Evolutionary conservation across 2,888 invertebrate genomes (phyloP).

Genomic region (Maniola hyperantus): DNA sequence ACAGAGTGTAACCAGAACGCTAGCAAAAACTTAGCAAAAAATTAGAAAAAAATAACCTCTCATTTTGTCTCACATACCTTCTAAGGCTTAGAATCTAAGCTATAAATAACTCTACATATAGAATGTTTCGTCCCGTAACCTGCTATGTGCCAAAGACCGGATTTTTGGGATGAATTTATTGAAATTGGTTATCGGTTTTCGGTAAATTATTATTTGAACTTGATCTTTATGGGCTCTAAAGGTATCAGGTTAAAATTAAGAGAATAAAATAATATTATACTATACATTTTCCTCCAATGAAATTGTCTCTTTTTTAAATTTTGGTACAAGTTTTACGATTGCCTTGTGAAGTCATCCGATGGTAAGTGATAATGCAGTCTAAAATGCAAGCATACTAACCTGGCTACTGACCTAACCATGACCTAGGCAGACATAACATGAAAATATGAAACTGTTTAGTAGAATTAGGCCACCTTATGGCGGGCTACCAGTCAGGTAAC

Average conservation of each 20-base stretch:
- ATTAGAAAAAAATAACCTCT: no score
- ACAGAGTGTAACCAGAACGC: no score
- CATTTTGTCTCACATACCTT: neutral
- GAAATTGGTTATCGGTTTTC: conserved; percentile 38
- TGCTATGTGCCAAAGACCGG: conserved; percentile 33
- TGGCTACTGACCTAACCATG: no score
- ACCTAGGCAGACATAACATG: no score
- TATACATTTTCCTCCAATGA: neutral
- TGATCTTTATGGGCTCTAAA: conserved; percentile 31
- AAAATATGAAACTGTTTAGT: no score
- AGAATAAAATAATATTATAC: conserved; percentile 19
- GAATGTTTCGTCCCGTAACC: conserved; percentile 23
- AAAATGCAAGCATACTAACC: no score
- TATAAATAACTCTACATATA: conserved; percentile 15
- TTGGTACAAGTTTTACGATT: neutral
- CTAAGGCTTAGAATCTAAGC: no score
- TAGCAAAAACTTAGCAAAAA: no score
- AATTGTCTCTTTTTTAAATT: neutral
- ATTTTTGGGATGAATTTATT: conserved; percentile 41
- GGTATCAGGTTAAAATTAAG: conserved; percentile 26
- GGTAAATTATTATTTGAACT: conserved; percentile 36
- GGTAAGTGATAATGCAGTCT: no score
- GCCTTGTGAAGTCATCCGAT: no score
- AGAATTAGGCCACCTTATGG: no score
- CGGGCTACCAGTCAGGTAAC: no score